Percentiles rank a stretch among this genome's conserved stretches.
phyloP scores from a whole-genome alignment of 2,888 invertebrate genomes.

The Syrista parreyssii region DNA sequence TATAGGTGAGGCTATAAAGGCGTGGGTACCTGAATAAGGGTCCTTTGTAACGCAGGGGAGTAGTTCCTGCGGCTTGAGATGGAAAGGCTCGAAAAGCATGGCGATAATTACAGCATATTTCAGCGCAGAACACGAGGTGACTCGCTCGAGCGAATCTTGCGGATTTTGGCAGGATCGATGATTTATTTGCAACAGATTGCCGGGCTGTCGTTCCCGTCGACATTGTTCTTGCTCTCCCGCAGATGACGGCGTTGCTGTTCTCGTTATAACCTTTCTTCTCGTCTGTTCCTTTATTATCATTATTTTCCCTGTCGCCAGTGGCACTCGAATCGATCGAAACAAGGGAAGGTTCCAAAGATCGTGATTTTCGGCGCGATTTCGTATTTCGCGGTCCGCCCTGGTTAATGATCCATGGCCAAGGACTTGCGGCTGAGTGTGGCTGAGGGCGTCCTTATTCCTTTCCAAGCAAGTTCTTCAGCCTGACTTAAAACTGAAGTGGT shows the following conservation, averaged over 20 bases:
- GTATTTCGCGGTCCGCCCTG: slow-evolving; percentile 52
- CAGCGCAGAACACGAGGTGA: neutral
- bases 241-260: neutral
- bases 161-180: slow-evolving; percentile 41
- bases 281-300: slow-evolving; percentile 8
- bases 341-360: slow-evolving; percentile 42
- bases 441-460: slow-evolving; percentile 62
- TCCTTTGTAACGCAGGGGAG: neutral
- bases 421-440: slow-evolving; percentile 61
- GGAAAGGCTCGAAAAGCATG: neutral
- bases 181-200: slow-evolving; percentile 48
- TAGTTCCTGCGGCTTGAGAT: neutral
- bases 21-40: neutral
- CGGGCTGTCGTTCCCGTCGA: slow-evolving; percentile 45
- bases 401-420: slow-evolving; percentile 62
- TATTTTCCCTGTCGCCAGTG: slow-evolving; percentile 11
- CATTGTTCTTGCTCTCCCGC: slow-evolving; percentile 20
- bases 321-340: slow-evolving; percentile 34
- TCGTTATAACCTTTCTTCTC: slow-evolving; percentile 8
- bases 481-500: slow-evolving; percentile 62
- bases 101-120: neutral
- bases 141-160: neutral
- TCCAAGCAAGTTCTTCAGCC: slow-evolving; percentile 50
- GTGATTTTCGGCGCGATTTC: slow-evolving; percentile 54
- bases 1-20: neutral